Evolutionary conservation across 2,113 vertebrate species (phyloP).

Genomic region (Sinosuthora webbiana): DNA sequence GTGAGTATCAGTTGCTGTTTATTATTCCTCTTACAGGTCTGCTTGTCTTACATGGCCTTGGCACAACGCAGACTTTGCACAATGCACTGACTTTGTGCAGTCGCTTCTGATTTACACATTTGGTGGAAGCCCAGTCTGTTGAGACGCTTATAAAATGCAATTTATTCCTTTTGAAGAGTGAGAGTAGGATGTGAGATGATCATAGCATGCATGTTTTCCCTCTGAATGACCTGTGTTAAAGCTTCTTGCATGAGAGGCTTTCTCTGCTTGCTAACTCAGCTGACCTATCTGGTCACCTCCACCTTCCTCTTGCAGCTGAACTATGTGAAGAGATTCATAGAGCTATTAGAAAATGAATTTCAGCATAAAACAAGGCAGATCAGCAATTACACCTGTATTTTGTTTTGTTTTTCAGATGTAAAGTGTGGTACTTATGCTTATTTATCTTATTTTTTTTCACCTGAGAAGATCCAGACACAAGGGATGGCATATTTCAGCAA

Average conservation of each 20-base stretch:
- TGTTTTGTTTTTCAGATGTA: background rate
- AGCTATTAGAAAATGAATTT: background rate
- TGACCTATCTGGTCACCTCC: background rate
- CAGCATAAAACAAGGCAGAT: background rate
- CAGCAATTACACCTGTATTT: background rate
- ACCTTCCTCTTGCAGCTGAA: background rate
- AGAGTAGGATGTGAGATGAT: background rate
- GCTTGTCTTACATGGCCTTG: background rate
- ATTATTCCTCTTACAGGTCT: background rate
- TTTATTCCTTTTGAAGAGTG: background rate
- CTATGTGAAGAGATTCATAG: background rate
- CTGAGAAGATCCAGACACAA: background rate
- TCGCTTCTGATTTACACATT: background rate
- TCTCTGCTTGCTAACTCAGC: background rate
- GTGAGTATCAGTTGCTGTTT: background rate
- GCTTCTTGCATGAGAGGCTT: background rate
- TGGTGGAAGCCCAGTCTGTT: background rate
- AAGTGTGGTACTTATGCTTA: background rate
- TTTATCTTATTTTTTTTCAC: background rate
- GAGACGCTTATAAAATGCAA: background rate
- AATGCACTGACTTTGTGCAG: background rate
- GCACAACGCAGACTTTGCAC: background rate
- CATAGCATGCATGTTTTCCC: background rate
- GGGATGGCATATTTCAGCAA: background rate
- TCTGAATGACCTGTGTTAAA: background rate